Percentiles rank a stretch among this genome's conserved stretches.
Conservation (phyloP, 1,140 invertebrate species). For the Achatina immaculata region DNA sequence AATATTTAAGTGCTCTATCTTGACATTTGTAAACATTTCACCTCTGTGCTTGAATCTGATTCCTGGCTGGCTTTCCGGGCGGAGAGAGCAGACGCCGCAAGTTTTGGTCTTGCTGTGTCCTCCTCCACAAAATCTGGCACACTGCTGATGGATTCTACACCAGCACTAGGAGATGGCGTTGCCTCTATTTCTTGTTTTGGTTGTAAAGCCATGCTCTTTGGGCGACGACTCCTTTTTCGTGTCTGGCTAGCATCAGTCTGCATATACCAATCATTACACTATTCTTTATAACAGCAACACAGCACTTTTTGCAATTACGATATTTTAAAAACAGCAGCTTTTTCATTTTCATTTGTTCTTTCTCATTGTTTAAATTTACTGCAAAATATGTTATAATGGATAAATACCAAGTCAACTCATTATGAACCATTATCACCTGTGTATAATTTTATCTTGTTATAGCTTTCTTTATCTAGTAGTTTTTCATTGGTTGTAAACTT, state of each 20-base stretch:
- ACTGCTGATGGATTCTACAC: not conserved
- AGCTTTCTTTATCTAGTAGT: too few relatives aligned
- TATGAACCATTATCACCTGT: too few relatives aligned
- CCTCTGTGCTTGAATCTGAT: conserved; percentile 41
- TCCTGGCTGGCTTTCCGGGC: conserved; percentile 37
- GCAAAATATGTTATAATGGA: too few relatives aligned
- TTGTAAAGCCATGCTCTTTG: not conserved
- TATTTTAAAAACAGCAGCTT: too few relatives aligned
- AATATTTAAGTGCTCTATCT: too few relatives aligned
- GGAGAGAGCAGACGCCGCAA: conserved; percentile 21
- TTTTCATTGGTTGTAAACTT: too few relatives aligned
- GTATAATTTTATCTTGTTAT: too few relatives aligned
- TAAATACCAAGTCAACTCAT: too few relatives aligned
- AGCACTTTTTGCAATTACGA: too few relatives aligned
- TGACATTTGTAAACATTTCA: too few relatives aligned
- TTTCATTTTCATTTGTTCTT: not conserved
- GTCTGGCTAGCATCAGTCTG: not conserved
- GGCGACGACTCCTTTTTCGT: not conserved
- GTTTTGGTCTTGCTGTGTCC: conserved; percentile 15
- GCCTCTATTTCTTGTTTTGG: not conserved
- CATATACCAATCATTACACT: not conserved
- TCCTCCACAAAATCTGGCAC: conserved; percentile 11
- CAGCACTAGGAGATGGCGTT: not conserved
- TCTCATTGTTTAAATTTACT: not conserved
- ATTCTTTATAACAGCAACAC: too few relatives aligned